Base-by-base conservation (phyloP, 2,797 vertebrate species). In the Dromococcyx pavoninus region DNA sequence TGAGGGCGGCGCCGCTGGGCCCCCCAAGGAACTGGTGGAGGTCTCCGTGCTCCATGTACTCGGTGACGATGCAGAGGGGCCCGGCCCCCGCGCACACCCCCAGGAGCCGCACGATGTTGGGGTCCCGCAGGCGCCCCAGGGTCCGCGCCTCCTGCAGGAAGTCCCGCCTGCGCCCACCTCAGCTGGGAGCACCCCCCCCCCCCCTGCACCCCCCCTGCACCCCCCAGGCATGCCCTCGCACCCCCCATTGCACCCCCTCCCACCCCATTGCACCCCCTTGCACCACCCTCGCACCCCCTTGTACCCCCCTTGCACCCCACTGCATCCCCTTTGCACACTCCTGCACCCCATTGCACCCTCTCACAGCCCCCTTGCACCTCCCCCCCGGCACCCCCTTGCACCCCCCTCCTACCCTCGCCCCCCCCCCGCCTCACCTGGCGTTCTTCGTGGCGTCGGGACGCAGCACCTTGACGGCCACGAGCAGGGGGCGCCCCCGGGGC, bases 11-110 rank as follows among this genome's bases (percentile, higher is more conserved):
- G 0, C 98, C 98, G 10, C 98, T 96, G 30, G 98, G 39, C 46
- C 89, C 98, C 17, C 98, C 98, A 74, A 99, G 98, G 94, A 99
- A 99, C 97, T 99, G 99, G 97, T 99, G 99, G 70, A 99, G 97
- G 97, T 99, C 99, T 0, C 99, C 99, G 5, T 99, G 98, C 97
- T 99, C 99, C 99, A 99, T 99, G 97, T 99, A 99, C 92, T 99
- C 99, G 0, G 99, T 99, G 75, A 99, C 98, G 99, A 99, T 99
- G 79, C 99, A 99, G 69, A 99, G 98, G 0, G 99, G 99, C 83
- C 99, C n/a, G n/a, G 98, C 99, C 96, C 98, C 98, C 96, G 99
- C 98, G 48, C 99, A 99, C 94, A 99, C 99, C 0, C 99, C 99
- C 97, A 99, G 97, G 84, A 99, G 98, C 35, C 98, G 98, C 93